These are phyloP conservation scores for Saturnia pavonia DNA, from an alignment of 2,888 invertebrate species.

Conservation along the genomic window DNA sequence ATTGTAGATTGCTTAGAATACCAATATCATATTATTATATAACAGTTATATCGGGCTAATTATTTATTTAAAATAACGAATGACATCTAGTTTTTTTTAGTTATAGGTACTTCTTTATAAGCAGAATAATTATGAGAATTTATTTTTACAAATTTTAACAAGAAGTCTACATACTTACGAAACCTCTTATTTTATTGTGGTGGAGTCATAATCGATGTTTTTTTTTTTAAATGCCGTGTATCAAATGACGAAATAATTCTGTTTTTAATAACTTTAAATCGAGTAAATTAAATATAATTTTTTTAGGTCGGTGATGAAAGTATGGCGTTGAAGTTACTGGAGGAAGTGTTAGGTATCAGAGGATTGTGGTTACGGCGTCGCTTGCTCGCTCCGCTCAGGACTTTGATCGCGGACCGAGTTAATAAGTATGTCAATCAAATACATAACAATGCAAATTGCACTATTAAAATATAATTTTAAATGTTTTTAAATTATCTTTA, in stretches of 20 bases:
- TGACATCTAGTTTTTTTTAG: background rate
- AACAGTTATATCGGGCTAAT: background rate
- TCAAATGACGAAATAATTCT: too few relatives aligned
- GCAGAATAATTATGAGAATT: too few relatives aligned
- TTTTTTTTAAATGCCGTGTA: too few relatives aligned
- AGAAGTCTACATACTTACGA: too few relatives aligned
- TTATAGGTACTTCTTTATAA: too few relatives aligned
- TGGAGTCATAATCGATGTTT: too few relatives aligned
- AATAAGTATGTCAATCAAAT: slow-evolving; percentile 59
- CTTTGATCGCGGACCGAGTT: slow-evolving; percentile 71
- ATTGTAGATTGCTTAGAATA: too few relatives aligned
- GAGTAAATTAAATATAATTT: too few relatives aligned
- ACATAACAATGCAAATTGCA: background rate
- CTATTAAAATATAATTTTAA: background rate
- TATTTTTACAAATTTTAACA: too few relatives aligned
- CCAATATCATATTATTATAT: too few relatives aligned
- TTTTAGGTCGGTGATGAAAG: slow-evolving; percentile 70
- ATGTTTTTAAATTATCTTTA: slow-evolving; percentile 27
- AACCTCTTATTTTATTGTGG: too few relatives aligned
- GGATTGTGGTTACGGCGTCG: slow-evolving; percentile 69
- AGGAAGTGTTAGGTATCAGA: slow-evolving; percentile 70
- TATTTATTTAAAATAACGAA: background rate
- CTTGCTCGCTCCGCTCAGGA: slow-evolving; percentile 67
- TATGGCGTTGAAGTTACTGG: slow-evolving; percentile 63
- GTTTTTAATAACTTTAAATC: too few relatives aligned